These are phyloP conservation scores for Leptoteleia sp. DNA, from an alignment of 1,140 invertebrate species.

Conservation along the genomic window DNA sequence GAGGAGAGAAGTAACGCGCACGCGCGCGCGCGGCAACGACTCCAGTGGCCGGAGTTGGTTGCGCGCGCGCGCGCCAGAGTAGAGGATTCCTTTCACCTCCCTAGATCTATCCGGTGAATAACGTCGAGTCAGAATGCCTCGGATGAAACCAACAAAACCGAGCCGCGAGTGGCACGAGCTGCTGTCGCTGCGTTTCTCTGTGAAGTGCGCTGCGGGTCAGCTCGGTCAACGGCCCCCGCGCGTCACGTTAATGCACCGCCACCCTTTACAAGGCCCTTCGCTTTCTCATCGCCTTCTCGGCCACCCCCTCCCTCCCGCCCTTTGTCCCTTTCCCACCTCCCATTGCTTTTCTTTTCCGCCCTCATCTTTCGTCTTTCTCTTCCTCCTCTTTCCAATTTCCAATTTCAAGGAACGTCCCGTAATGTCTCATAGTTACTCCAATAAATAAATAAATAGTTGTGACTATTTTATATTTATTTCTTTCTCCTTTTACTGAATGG, in stretches of 20 bases:
- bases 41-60: conserved; percentile 21
- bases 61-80: conserved; percentile 44
- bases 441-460: too few species aligned
- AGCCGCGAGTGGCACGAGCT: conserved; percentile 71
- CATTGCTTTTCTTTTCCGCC: not conserved
- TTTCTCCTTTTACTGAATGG: too few species aligned
- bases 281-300: conserved; percentile 11
- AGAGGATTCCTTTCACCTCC: conserved; percentile 74
- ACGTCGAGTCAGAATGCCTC: conserved; percentile 54
- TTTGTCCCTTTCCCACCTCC: not conserved
- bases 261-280: conserved; percentile 48
- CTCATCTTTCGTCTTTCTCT: not conserved
- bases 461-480: too few species aligned
- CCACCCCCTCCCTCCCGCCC: not conserved
- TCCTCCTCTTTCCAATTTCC: not conserved
- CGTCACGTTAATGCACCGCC: conserved; percentile 44
- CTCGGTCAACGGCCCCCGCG: conserved; percentile 78
- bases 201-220: conserved; percentile 73
- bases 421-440: too few species aligned
- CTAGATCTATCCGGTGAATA: conserved; percentile 59
- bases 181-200: conserved; percentile 68
- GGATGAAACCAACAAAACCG: conserved; percentile 58
- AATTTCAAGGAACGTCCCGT: too few species aligned
- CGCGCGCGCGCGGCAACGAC: not conserved
- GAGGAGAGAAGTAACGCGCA: not conserved